Percentiles rank a stretch among this genome's conserved stretches.
These are phyloP conservation scores for Diadema setosum DNA, from an alignment of 35 echinoderm and acorn worm genomes.

Conservation along the genomic window DNA sequence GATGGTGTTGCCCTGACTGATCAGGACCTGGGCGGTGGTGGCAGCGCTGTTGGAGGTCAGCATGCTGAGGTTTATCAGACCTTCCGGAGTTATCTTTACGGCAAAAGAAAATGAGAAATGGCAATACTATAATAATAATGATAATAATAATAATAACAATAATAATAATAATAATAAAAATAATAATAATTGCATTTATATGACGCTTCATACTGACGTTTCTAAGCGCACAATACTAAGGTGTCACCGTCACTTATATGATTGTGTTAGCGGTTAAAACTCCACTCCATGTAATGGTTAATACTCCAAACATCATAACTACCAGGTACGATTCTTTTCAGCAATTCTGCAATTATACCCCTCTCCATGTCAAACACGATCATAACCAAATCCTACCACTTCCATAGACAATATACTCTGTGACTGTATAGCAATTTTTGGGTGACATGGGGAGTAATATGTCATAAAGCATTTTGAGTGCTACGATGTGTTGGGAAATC, in stretches of 20 bases:
- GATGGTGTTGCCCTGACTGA: neutral
- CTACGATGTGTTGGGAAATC: too few relatives aligned
- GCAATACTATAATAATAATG: too few relatives aligned
- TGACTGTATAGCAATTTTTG: too few relatives aligned
- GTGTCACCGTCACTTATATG: neutral
- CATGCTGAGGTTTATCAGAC: neutral
- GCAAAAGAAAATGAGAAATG: neutral
- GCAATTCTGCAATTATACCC: too few relatives aligned
- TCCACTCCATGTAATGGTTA: neutral
- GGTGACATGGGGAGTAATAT: too few relatives aligned
- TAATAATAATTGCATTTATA: too few relatives aligned
- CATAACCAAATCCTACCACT: too few relatives aligned
- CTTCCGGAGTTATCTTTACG: neutral
- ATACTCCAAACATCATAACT: neutral
- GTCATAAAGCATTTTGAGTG: too few relatives aligned
- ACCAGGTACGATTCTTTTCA: too few relatives aligned
- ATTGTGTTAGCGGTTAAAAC: neutral
- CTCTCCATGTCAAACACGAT: too few relatives aligned
- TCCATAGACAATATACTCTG: too few relatives aligned
- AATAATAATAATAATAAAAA: neutral
- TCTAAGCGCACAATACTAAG: neutral
- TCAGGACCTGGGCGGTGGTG: neutral
- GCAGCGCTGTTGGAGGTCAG: neutral
- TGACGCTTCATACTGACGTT: too few relatives aligned
- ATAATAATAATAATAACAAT: neutral